phyloP scores from a whole-genome alignment of 92 coral and sea anemone species.

The Ricordea florida region DNA sequence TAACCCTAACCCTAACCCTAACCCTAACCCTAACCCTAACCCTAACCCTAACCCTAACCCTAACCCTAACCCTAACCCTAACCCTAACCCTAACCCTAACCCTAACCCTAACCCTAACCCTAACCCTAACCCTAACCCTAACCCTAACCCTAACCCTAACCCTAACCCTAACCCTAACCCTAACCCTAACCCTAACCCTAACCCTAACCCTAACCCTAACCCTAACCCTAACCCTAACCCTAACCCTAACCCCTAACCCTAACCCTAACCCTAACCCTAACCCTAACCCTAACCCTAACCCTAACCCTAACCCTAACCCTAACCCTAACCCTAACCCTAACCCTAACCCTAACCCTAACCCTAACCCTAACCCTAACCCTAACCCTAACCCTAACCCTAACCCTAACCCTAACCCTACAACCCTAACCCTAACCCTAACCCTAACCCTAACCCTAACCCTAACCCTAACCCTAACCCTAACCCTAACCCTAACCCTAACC shows the following conservation, averaged over 20 bases:
- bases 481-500: constrained; percentile 60
- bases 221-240: constrained; percentile 10
- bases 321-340: constrained; percentile 47
- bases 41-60: constrained; percentile 37
- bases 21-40: constrained; percentile 32
- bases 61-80: constrained; percentile 37
- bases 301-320: constrained; percentile 60
- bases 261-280: constrained; percentile 52
- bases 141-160: constrained; percentile 46
- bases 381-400: constrained; percentile 50
- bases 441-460: constrained; percentile 69
- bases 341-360: constrained; percentile 56
- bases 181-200: constrained; percentile 7
- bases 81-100: constrained; percentile 20
- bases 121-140: constrained; percentile 46
- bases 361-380: constrained; percentile 56
- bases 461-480: constrained; percentile 57
- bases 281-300: constrained; percentile 64
- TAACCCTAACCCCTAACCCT: constrained; percentile 18
- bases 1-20: constrained; percentile 25
- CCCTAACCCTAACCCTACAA: constrained; percentile 39
- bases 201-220: constrained; percentile 32
- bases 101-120: constrained; percentile 49
- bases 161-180: constrained; percentile 23
- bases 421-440: constrained; percentile 57